These are phyloP conservation scores for Microdon myrmicae DNA, from an alignment of 2,888 invertebrate genomes.

Conservation along the genomic window DNA sequence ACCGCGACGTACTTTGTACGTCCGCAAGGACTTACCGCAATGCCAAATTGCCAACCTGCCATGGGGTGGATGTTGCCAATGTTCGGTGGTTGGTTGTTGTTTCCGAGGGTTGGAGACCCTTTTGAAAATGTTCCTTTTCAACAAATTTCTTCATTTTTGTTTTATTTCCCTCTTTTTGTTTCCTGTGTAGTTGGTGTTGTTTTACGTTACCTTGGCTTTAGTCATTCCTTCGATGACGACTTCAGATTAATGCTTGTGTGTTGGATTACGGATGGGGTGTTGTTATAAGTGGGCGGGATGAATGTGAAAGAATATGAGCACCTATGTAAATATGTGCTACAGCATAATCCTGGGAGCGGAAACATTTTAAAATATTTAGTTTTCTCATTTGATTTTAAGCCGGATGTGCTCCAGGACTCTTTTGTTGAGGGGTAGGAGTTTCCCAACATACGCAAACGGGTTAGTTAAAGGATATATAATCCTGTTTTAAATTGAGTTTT, in stretches of 20 bases:
- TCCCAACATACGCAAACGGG: slow-evolving; percentile 9
- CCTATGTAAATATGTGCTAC: slow-evolving; percentile 3
- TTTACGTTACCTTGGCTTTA: too few species aligned
- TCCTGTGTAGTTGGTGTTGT: too few species aligned
- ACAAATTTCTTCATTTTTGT: slow-evolving; percentile 9
- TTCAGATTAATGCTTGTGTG: slow-evolving; percentile 47
- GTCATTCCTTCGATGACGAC: slow-evolving; percentile 51
- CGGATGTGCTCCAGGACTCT: too few species aligned
- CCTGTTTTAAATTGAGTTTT: slow-evolving; percentile 59
- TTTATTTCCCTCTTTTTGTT: slow-evolving; percentile 13
- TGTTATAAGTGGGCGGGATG: slow-evolving; percentile 6
- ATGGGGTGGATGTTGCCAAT: too few species aligned
- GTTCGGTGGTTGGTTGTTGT: too few species aligned
- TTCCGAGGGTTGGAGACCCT: slow-evolving; percentile 15
- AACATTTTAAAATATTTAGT: slow-evolving; percentile 39
- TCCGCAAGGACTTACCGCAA: slow-evolving; percentile 50
- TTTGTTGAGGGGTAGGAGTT: slow-evolving; percentile 15
- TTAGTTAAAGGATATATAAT: slow-evolving; percentile 63
- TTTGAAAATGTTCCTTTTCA: slow-evolving; percentile 22
- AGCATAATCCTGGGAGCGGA: slow-evolving; percentile 29
- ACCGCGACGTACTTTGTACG: slow-evolving; percentile 44
- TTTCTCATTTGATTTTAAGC: slow-evolving; percentile 36
- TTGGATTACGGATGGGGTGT: slow-evolving; percentile 39
- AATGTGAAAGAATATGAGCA: slow-evolving; percentile 7
- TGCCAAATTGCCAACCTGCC: slow-evolving; percentile 34